Conservation (phyloP, 2,888 invertebrate genomes). For the Eupithecia insigniata region DNA sequence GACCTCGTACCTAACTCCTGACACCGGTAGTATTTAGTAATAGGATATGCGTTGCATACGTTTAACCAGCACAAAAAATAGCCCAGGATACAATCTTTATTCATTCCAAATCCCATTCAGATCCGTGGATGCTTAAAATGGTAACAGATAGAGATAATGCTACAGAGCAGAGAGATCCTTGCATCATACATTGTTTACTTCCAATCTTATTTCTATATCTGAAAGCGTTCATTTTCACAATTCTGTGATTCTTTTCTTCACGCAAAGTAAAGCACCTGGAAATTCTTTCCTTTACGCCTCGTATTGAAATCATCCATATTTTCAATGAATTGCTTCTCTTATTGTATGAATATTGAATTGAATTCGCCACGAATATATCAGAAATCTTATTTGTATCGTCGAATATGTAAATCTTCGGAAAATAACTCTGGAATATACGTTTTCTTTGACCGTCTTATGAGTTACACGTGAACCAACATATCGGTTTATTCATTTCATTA, state of each 20-base stretch:
- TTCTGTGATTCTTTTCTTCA: slow-evolving; percentile 12
- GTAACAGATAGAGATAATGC: background rate
- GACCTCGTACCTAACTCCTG: background rate
- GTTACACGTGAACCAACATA: background rate
- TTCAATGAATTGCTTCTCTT: slow-evolving; percentile 33
- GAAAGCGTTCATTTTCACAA: slow-evolving; percentile 9
- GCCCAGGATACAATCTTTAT: background rate
- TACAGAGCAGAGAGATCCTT: background rate
- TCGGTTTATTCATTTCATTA: slow-evolving; percentile 17
- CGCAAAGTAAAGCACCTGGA: slow-evolving; percentile 24
- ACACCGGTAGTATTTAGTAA: background rate
- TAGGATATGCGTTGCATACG: background rate
- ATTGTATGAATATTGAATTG: slow-evolving; percentile 34
- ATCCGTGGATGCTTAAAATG: background rate
- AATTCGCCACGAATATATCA: slow-evolving; percentile 28
- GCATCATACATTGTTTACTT: slow-evolving; percentile 1
- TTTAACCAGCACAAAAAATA: background rate
- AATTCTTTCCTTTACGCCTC: slow-evolving; percentile 17
- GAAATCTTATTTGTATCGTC: slow-evolving; percentile 22
- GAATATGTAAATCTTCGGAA: slow-evolving; percentile 26
- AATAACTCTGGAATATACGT: slow-evolving; percentile 22
- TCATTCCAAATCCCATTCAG: background rate
- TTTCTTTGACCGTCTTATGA: slow-evolving; percentile 19
- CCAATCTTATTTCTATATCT: background rate
- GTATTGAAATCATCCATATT: slow-evolving; percentile 32